Base-by-base conservation (phyloP, 2,888 invertebrate genomes). In the Platycnemis pennipes region DNA sequence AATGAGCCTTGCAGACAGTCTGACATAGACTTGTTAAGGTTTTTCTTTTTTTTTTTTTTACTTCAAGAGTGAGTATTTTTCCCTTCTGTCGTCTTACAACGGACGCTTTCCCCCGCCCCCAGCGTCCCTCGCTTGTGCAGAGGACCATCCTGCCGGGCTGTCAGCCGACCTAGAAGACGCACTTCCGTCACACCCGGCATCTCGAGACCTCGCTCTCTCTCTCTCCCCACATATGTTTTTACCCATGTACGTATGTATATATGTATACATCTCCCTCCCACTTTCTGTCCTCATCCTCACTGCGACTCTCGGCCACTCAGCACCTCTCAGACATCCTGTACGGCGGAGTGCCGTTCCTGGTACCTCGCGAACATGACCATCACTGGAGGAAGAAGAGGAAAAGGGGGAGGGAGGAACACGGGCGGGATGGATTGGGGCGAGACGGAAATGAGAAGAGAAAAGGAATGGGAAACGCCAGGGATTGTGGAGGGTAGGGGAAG, bases 281-380 rank as follows among this genome's bases (percentile, higher is more conserved):
- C 37, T 8, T 2, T 0, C 86, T 22, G 42, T 7, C 46, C 45
- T 44, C 26, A 26, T 45, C 46, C 45, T 44, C 46, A 4, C 87
- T 45, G 26, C 31, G n/a, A 26, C 22, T 0, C 22, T 45, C 77
- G 26, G 46, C 87, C 44, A 45, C 45, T 45, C 87, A 87, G 26
- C 8, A 45, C 45, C 87, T 46, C 87, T 87, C 87, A 44, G 45
- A n/a, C 22, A 87, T 87, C 87, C 4, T 87, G 87, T 87, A 87
- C n/a, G 87, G 42, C 87, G 46, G 87, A 87, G 87, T 87, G 87
- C 45, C 87, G 87, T 87, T 87, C 87, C 87, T 87, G 46, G 87
- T 87, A 87, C n/a, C 87, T 87, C 45, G 45, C 44, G 22, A 7
- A n/a, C 87, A 87, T 46, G 87, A 7, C 87, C 87, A 45, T 87